Conservation (phyloP, 2,113 vertebrate species). For the Lepus europaeus region DNA sequence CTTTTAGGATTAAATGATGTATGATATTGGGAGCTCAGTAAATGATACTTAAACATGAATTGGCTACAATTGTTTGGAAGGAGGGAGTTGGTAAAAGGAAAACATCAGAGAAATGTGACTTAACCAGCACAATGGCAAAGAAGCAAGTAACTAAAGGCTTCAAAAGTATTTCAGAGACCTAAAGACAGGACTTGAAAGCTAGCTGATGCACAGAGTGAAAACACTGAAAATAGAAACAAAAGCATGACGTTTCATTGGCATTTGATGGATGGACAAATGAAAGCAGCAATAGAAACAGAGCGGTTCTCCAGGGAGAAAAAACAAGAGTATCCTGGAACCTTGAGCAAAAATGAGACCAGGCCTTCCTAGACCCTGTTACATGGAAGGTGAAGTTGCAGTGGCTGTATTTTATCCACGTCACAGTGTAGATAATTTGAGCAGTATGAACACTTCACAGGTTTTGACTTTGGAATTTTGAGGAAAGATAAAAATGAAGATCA, state of each 20-base stretch:
- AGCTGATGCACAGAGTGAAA: neutral
- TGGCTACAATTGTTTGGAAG: neutral
- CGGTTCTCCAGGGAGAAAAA: neutral
- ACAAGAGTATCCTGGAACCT: neutral
- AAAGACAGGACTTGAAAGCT: neutral
- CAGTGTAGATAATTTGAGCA: neutral
- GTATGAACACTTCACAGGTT: neutral
- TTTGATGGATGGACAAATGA: neutral
- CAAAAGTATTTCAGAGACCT: neutral
- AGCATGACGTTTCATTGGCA: neutral
- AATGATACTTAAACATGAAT: neutral
- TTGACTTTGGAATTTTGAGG: neutral
- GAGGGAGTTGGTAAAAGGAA: neutral
- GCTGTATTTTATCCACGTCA: neutral
- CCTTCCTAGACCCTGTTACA: neutral
- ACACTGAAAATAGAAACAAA: neutral
- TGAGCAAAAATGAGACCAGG: neutral
- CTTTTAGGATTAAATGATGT: neutral
- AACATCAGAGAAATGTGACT: neutral
- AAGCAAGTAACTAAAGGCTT: neutral
- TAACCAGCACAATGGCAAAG: neutral
- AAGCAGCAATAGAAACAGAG: neutral
- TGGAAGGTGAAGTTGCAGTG: neutral
- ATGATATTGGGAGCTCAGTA: no score
- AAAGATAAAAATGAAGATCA: conserved; percentile 3